Evolutionary conservation across 2,797 vertebrate species (phyloP).

Genomic region (Tenualosa thibaudeaui): DNA sequence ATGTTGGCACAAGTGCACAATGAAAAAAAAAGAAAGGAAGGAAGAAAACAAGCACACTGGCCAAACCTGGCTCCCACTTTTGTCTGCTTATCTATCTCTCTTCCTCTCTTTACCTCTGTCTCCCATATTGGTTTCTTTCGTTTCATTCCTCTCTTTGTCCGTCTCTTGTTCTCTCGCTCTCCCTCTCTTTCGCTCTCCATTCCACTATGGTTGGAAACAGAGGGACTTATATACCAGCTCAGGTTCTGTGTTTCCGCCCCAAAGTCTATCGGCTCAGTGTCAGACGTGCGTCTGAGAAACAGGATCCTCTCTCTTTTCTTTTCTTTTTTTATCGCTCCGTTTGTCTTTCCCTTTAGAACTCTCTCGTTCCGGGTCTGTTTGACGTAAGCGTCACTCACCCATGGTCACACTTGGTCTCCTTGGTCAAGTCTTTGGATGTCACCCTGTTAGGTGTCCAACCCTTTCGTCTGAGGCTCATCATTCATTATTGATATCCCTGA

Average conservation of each 20-base stretch:
- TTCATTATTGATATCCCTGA: neutral
- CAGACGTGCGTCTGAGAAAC: conserved; percentile 10
- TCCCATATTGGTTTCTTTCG: neutral
- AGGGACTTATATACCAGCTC: neutral
- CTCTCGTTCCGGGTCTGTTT: neutral
- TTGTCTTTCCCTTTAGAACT: neutral
- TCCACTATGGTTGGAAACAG: conserved; percentile 8
- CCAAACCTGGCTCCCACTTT: conserved; percentile 7
- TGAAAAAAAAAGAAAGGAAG: neutral
- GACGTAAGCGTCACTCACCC: neutral
- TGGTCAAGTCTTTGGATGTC: neutral
- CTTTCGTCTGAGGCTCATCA: neutral
- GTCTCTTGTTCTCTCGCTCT: neutral
- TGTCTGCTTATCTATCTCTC: conserved; percentile 10
- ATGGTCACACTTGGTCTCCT: neutral
- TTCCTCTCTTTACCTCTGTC: neutral
- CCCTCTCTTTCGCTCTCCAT: neutral
- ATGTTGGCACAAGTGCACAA: neutral
- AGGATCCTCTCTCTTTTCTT: conserved; percentile 4
- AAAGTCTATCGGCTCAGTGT: neutral
- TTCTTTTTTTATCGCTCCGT: conserved; percentile 3
- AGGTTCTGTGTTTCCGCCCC: neutral
- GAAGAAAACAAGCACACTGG: conserved; percentile 9
- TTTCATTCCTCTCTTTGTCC: neutral
- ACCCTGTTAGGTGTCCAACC: neutral